These are phyloP conservation scores for Ceyx erithaca DNA, from an alignment of 2,797 vertebrate genomes.

Conservation along the genomic window DNA sequence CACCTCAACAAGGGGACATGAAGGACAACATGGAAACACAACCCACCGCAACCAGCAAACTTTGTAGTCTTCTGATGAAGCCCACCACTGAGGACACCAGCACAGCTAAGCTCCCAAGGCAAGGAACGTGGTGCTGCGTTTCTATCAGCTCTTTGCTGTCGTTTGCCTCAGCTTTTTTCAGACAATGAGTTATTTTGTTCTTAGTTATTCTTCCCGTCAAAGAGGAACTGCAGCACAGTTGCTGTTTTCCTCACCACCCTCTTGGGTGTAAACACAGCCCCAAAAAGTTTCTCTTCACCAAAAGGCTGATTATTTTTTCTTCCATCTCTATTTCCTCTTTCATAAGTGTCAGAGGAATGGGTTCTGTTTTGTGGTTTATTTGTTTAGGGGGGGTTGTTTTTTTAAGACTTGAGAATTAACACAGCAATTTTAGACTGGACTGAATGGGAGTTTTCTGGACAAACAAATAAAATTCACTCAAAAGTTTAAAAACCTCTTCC, in stretches of 20 bases:
- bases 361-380: slow-evolving; percentile 17
- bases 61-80: neutral
- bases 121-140: neutral
- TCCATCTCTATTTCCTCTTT: slow-evolving; percentile 49
- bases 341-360: neutral
- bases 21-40: neutral
- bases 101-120: neutral
- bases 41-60: neutral
- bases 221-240: slow-evolving; percentile 24
- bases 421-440: neutral
- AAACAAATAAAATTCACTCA: neutral
- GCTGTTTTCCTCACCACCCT: neutral
- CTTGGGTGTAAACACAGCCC: neutral
- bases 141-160: neutral
- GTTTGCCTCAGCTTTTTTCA: neutral
- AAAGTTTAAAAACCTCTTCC: neutral
- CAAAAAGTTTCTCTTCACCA: neutral
- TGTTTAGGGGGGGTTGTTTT: neutral
- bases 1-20: neutral
- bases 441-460: neutral
- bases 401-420: neutral
- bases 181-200: neutral
- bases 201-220: neutral
- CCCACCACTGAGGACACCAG: neutral
- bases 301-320: neutral